A percentile compares a stretch with the other conserved stretches of the same genome.
Evolutionary conservation across 2,888 invertebrate species (phyloP).

Genomic region (Xanthorhoe designata): DNA sequence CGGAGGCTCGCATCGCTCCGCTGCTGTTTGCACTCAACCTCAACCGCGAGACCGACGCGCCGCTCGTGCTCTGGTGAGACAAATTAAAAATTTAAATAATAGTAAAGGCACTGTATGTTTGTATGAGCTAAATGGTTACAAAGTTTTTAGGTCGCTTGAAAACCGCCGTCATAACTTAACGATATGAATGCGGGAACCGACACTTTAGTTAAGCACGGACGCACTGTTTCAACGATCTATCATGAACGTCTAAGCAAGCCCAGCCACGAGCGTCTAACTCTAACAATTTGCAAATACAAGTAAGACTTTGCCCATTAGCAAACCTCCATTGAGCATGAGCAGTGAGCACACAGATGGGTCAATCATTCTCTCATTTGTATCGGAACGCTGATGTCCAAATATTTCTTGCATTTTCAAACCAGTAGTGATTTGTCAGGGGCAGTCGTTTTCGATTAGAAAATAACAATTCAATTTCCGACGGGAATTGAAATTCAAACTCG

Average conservation of each 20-base stretch:
- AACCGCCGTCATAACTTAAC: too few species aligned
- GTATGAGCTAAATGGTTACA: too few species aligned
- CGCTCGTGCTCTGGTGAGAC: conserved; percentile 8
- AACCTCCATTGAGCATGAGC: background rate
- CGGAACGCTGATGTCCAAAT: background rate
- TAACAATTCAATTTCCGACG: background rate
- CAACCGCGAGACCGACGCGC: background rate
- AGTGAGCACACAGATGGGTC: background rate
- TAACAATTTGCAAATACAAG: background rate
- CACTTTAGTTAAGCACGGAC: too few species aligned
- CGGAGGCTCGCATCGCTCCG: conserved; percentile 62
- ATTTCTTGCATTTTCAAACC: background rate
- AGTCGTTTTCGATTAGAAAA: background rate
- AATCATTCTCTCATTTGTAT: background rate
- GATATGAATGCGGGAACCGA: too few species aligned
- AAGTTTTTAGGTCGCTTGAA: too few species aligned
- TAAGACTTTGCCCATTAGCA: background rate
- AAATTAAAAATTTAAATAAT: too few species aligned
- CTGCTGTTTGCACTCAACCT: conserved; percentile 55
- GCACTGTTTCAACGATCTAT: too few species aligned
- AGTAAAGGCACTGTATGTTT: too few species aligned
- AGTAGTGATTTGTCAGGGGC: background rate
- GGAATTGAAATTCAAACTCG: background rate
- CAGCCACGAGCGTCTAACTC: too few species aligned
- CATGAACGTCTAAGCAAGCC: too few species aligned